Percentiles rank a stretch among this genome's conserved stretches.
Conservation (phyloP, 1,140 invertebrate genomes). For the Psilanteris sp. region DNA sequence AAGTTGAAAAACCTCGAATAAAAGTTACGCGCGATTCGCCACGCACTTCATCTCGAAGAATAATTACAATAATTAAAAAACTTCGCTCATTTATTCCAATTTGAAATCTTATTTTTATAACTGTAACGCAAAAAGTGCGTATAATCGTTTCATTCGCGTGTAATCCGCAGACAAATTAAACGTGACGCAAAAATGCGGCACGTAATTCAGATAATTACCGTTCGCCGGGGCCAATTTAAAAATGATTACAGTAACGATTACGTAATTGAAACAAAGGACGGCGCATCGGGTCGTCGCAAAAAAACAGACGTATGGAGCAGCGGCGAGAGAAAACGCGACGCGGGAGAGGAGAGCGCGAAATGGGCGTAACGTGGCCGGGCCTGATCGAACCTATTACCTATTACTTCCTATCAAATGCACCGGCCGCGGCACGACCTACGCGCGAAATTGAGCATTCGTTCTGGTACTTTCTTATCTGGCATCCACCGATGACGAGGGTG, state of each 20-base stretch:
- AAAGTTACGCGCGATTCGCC: too few species aligned
- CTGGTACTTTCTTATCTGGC: constrained; percentile 48
- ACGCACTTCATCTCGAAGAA: too few species aligned
- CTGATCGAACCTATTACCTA: constrained; percentile 58
- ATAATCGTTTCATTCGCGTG: too few species aligned
- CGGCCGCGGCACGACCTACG: constrained; percentile 37
- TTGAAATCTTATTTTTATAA: too few species aligned
- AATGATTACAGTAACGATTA: constrained; percentile 23
- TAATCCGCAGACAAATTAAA: too few species aligned
- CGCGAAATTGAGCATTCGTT: constrained; percentile 51
- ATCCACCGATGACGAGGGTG: constrained; percentile 24
- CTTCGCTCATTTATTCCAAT: too few species aligned
- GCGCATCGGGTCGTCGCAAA: constrained; percentile 17
- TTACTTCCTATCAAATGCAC: constrained; percentile 67
- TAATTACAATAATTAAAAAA: too few species aligned
- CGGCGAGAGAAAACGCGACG: constrained; percentile 38
- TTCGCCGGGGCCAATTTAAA: too few species aligned
- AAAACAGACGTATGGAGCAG: constrained; percentile 23
- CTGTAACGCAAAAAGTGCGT: too few species aligned
- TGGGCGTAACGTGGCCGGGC: constrained; percentile 64
- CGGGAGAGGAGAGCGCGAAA: constrained; percentile 56
- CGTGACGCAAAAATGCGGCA: too few species aligned
- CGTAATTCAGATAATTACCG: too few species aligned
- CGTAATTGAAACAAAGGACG: constrained; percentile 51
- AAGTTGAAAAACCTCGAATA: too few species aligned